Evolutionary conservation across 2,113 vertebrate species (phyloP), one percentile per base, ranked within the genome.

Genomic region (Tetrao urogallus): DNA sequence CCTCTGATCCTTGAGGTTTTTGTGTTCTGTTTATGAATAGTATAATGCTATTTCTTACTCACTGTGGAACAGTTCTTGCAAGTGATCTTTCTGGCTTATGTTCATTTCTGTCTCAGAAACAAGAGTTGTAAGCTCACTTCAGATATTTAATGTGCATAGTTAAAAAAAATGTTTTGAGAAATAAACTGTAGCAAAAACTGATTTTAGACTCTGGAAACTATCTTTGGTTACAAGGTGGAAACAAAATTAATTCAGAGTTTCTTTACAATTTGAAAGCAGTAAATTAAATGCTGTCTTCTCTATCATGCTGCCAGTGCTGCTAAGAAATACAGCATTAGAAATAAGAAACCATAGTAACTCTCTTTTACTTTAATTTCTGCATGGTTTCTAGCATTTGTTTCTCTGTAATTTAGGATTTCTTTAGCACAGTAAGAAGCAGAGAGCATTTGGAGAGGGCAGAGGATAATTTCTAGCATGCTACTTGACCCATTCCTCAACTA

Each of bases 161-260:
- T 48, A 6, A 25, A 82, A 86, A 80, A 60, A 32, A 36, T 34
- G 1, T 22, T 80, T 75, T 69, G 63, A 82, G 22, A 79, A 89
- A 70, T 58, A 73, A 54, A 60, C 50, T 64, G 30, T 13, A 88
- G 5, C 36, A 50, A 22, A 80, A 73, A 24, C 19, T n/a, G 11
- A 0, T 36, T 87, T 71, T 74, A 77, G 24, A 15, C 10, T 88
- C 75, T 76, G 70, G 45, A 66, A 89, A 50, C 50, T 84, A 21
- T n/a, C 42, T 77, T 25, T 89, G 45, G 58, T 92, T 91, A 42
- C 63, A 60, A 70, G 48, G 78, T 69, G 18, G 84, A 93, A 96
- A 34, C 21, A 93, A 94, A 94, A 95, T 80, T 82, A 92, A 91
- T 80, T 78, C 56, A 77, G 58, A 85, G 25, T 67, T 93, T 82